Conservation (phyloP, 2,888 invertebrate species). For the Brassicogethes aeneus region DNA sequence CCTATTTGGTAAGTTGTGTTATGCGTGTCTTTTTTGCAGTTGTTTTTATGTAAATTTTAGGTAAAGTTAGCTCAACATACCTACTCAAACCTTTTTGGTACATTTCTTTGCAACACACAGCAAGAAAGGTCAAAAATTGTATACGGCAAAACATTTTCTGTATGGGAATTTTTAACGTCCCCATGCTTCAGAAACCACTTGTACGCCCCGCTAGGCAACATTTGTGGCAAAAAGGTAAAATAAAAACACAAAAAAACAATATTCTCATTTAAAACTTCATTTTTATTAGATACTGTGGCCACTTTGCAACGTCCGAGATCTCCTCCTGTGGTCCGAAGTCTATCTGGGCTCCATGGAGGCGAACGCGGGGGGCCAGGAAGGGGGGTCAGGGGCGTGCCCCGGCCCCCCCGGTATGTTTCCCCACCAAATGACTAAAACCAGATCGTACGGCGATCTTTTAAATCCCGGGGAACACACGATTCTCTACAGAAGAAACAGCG, state of each 20-base stretch:
- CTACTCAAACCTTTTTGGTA: constrained; percentile 94
- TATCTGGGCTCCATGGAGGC: constrained; percentile 55
- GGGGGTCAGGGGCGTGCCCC: constrained; percentile 30
- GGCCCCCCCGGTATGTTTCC: constrained; percentile 42
- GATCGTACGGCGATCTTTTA: constrained; percentile 77
- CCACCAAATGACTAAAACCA: constrained; percentile 62
- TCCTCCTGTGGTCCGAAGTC: constrained; percentile 77
- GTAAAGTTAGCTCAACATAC: constrained; percentile 92
- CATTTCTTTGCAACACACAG: constrained; percentile 85
- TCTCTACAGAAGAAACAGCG: constrained; percentile 62
- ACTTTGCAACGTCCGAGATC: constrained; percentile 72
- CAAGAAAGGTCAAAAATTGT: constrained; percentile 60
- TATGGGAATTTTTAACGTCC: constrained; percentile 79
- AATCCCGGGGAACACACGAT: constrained; percentile 47
- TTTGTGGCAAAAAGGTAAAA: constrained; percentile 41
- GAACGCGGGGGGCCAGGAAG: constrained; percentile 24
- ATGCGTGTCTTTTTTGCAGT: no score
- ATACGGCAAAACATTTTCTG: constrained; percentile 64
- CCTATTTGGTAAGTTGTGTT: constrained; percentile 67
- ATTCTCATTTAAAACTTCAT: not conserved
- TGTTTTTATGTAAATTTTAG: constrained; percentile 53
- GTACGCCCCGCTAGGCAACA: constrained; percentile 50
- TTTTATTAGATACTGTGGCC: constrained; percentile 71
- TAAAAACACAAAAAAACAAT: constrained; percentile 1
- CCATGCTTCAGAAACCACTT: constrained; percentile 80